Evolutionary conservation across 2,113 vertebrate species (phyloP).

Genomic region (Cebus imitator): DNA sequence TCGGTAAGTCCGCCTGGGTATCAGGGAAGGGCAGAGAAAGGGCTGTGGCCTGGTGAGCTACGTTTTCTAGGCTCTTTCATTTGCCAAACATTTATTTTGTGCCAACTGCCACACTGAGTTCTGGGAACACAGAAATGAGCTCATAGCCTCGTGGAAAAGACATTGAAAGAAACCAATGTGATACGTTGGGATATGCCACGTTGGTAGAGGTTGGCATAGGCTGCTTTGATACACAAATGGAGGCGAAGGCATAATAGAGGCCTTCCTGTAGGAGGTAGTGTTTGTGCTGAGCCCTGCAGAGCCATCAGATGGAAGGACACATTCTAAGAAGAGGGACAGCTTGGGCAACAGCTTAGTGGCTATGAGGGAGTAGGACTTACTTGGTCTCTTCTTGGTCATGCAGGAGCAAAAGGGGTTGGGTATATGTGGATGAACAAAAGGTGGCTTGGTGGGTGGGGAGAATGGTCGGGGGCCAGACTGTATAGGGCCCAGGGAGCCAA

Average conservation of each 20-base stretch:
- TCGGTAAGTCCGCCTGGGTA: slow-evolving; percentile 88
- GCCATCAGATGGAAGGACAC: not conserved
- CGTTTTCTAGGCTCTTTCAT: not conserved
- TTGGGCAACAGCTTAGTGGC: not conserved
- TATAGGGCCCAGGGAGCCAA: not conserved
- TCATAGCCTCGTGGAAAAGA: not conserved
- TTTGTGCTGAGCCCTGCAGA: not conserved
- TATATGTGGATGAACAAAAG: not conserved
- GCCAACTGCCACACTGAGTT: not conserved
- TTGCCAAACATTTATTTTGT: not conserved
- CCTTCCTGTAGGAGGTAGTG: not conserved
- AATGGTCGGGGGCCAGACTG: not conserved
- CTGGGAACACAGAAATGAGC: not conserved
- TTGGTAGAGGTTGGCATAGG: not conserved
- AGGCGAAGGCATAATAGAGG: not conserved
- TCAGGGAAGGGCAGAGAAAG: not conserved
- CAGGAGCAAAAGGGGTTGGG: not conserved
- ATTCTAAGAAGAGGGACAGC: not conserved
- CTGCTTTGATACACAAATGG: fast-evolving
- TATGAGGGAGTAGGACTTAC: not conserved
- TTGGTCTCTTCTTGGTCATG: not conserved
- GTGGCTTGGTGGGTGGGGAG: not conserved
- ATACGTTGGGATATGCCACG: fast-evolving
- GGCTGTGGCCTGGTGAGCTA: not conserved
- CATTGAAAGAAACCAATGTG: fast-evolving